Percentiles rank a stretch among this genome's conserved stretches.
phyloP scores from a whole-genome alignment of 1,140 invertebrate genomes.

The Eupeodes corollae region DNA sequence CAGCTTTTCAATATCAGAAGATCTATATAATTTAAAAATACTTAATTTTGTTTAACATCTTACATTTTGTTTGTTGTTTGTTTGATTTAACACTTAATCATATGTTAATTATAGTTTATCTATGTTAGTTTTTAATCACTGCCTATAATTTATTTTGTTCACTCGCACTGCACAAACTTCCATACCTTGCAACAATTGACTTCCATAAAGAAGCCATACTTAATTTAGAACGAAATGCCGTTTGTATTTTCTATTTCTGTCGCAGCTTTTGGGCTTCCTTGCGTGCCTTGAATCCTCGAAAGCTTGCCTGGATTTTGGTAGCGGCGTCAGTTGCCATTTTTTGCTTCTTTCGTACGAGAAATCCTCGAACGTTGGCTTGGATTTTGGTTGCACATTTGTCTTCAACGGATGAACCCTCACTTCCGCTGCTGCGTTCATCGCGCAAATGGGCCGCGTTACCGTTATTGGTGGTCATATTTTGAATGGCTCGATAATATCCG shows the following conservation, averaged over 20 bases:
- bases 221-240: too few relatives aligned
- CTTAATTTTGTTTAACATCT: too few relatives aligned
- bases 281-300: constrained; percentile 45
- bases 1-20: too few relatives aligned
- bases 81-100: too few relatives aligned
- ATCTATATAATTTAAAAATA: too few relatives aligned
- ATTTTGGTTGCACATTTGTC: constrained; percentile 61
- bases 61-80: too few relatives aligned
- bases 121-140: too few relatives aligned
- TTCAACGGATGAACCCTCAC: constrained; percentile 29
- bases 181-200: too few relatives aligned
- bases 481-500: not conserved
- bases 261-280: constrained; percentile 36
- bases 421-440: constrained; percentile 4
- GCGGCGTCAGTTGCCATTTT: constrained; percentile 44
- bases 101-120: too few relatives aligned
- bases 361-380: constrained; percentile 61
- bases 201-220: too few relatives aligned
- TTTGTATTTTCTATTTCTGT: constrained; percentile 8
- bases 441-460: constrained; percentile 3
- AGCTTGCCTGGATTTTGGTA: constrained; percentile 49
- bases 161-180: too few relatives aligned
- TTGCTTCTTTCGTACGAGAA: constrained; percentile 51
- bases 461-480: constrained; percentile 1
- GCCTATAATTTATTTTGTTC: too few relatives aligned